Evolutionary conservation across 2,888 invertebrate species (phyloP).

Genomic region (Ichneumoninae sp.): DNA sequence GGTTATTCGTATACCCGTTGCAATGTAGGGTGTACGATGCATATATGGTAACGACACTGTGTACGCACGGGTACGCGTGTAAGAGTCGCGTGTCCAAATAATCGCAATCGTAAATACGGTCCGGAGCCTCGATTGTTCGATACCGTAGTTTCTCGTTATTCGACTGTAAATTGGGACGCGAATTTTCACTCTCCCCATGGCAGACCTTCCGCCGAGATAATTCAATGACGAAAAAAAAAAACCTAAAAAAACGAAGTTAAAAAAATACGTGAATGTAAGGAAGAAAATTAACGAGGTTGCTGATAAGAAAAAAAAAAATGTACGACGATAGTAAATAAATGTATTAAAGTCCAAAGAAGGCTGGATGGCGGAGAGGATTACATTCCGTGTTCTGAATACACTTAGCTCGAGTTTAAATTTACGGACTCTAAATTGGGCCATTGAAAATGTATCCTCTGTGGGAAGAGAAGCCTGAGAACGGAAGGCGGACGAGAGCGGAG

Average conservation of each 20-base stretch:
- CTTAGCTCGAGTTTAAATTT: conserved; percentile 22
- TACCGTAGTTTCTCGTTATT: conserved; percentile 57
- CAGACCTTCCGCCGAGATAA: conserved; percentile 11
- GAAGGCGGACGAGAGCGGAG: conserved; percentile 23
- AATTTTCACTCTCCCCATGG: background rate
- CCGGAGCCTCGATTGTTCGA: conserved; percentile 52
- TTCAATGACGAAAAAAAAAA: conserved; percentile 28
- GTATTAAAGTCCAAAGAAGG: conserved; percentile 17
- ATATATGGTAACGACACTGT: conserved; percentile 49
- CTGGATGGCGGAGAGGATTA: conserved; percentile 35
- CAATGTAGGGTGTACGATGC: conserved; percentile 40
- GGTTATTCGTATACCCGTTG: conserved; percentile 25
- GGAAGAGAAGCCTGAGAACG: conserved; percentile 50
- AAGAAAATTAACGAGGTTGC: conserved; percentile 27
- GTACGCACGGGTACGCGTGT: background rate
- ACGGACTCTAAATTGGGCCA: conserved; percentile 54
- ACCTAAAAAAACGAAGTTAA: background rate
- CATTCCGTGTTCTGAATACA: conserved; percentile 13
- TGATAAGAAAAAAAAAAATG: conserved; percentile 6
- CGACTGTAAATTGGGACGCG: conserved; percentile 52
- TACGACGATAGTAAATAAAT: conserved; percentile 30
- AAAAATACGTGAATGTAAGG: background rate
- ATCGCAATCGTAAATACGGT: conserved; percentile 60
- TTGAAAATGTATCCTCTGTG: conserved; percentile 50
- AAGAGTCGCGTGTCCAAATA: conserved; percentile 32